Evolutionary conservation across 64 coral and sea anemone genomes (phyloP), one percentile per base, ranked within the genome.

Genomic region (Porites australiensis): DNA sequence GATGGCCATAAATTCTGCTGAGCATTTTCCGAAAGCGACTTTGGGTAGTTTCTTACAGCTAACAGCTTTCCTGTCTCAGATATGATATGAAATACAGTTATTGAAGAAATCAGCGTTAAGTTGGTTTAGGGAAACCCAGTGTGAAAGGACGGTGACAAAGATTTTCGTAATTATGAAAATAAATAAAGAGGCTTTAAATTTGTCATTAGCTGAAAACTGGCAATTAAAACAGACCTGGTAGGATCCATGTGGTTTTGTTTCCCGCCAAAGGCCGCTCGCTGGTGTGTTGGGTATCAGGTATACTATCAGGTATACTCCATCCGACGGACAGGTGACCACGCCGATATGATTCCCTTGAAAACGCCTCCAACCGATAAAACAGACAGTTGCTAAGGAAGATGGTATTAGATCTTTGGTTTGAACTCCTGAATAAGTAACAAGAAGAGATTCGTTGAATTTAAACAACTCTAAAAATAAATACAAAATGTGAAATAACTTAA

Each of bases 301-400:
- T 14, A 16, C 45, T 50, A 50, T 48, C 15, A 15, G 45, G 73
- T 49, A 76, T 14, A 16, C 45, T 50, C 73, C 46, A 76, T 8
- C 73, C 73, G 16, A 76, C 73, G n/a, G 73, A 76, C 45, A 76
- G 6, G 47, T 76, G 73, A 6, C 73, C 73, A 6, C 73, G 73
- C 18, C 73, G 45, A 50, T 76, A 76, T 8, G 73, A 4, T 19
- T 76, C 73, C n/a, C 47, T 50, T 76, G 73, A 76, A 18, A 76
- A 76, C 15, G 45, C 73, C 14, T 76, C 73, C 73, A 76, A 15
- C 45, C 49, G 73, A 50, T 76, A 76, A 50, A 76, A 44, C 46
- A n/a, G 19, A n/a, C 73, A 50, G 44, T 47, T 50, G 16, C 46
- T 52, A 50, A 76, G 73, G 45, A 50, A 76, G 16, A 76, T 76